phyloP scores from a whole-genome alignment of 2,113 vertebrate genomes.

The Siphamia tubifer region DNA sequence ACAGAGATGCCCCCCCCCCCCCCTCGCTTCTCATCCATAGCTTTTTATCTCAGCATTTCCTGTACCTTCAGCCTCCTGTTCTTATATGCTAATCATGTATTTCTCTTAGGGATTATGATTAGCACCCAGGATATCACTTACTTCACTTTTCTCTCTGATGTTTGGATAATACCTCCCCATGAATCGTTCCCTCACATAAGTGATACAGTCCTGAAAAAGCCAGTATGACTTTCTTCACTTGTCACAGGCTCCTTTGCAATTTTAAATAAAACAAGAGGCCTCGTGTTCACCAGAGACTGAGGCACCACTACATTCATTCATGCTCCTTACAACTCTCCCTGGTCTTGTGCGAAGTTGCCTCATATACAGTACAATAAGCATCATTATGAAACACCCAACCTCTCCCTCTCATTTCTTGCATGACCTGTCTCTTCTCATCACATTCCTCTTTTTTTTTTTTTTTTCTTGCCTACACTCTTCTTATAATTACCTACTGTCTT shows the following conservation, averaged over 20 bases:
- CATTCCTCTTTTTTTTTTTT: not conserved
- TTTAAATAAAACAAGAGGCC: not conserved
- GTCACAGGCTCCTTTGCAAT: not conserved
- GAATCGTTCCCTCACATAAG: not conserved
- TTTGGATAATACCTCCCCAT: constrained; percentile 2
- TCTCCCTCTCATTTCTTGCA: not conserved
- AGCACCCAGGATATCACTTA: not conserved
- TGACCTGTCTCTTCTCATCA: not conserved
- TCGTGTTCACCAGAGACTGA: not conserved
- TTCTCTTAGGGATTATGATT: not conserved
- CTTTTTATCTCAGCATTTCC: constrained; percentile 10
- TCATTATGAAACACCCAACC: not conserved
- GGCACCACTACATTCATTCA: not conserved
- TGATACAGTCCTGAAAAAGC: too few species aligned
- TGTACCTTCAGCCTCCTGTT: not conserved
- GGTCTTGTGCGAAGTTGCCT: constrained; percentile 20
- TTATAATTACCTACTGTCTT: too few species aligned
- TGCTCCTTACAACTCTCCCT: not conserved
- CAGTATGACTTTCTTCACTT: not conserved
- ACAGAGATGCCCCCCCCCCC: too few species aligned
- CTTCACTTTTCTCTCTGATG: constrained; percentile 25
- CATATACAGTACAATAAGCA: constrained; percentile 22
- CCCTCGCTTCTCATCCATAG: not conserved
- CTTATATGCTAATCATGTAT: constrained; percentile 13
- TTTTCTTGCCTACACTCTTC: not conserved